A percentile compares a stretch with the other conserved stretches of the same genome.
Conservation (phyloP, 2,113 vertebrate genomes). For the Condylura cristata region DNA sequence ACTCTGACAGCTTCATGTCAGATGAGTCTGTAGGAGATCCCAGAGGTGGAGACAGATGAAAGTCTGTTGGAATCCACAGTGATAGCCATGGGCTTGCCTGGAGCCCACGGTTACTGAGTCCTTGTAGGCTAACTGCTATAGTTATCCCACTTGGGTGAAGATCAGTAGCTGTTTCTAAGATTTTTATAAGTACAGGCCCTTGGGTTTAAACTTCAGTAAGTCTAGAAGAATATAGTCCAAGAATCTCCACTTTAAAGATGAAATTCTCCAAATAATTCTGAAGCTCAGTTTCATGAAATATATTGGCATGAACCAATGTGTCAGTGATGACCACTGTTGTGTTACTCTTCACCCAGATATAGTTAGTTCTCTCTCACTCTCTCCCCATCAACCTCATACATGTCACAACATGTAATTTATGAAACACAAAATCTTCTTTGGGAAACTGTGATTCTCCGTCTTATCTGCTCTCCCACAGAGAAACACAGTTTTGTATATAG, state of each 20-base stretch:
- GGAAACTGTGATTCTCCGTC: rapidly evolving
- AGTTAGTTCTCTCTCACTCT: not conserved
- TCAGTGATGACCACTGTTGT: rapidly evolving
- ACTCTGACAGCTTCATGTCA: not conserved
- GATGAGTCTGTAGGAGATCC: no score
- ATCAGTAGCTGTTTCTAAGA: not conserved
- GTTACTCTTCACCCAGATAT: not conserved
- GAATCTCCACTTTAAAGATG: not conserved
- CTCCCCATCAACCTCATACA: no score
- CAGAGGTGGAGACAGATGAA: rapidly evolving
- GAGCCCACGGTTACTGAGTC: not conserved
- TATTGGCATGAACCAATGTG: no score
- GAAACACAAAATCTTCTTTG: rapidly evolving
- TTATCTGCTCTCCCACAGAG: not conserved
- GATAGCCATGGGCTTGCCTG: not conserved
- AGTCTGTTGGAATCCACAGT: no score
- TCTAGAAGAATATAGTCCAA: no score
- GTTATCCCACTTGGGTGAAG: not conserved
- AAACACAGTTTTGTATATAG: not conserved
- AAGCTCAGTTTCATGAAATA: rapidly evolving
- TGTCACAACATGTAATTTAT: rapidly evolving
- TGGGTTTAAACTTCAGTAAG: not conserved
- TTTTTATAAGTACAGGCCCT: not conserved
- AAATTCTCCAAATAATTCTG: not conserved
- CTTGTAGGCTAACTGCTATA: not conserved